phyloP scores from a whole-genome alignment of 2,888 invertebrate genomes.

The Apantesis nais region DNA sequence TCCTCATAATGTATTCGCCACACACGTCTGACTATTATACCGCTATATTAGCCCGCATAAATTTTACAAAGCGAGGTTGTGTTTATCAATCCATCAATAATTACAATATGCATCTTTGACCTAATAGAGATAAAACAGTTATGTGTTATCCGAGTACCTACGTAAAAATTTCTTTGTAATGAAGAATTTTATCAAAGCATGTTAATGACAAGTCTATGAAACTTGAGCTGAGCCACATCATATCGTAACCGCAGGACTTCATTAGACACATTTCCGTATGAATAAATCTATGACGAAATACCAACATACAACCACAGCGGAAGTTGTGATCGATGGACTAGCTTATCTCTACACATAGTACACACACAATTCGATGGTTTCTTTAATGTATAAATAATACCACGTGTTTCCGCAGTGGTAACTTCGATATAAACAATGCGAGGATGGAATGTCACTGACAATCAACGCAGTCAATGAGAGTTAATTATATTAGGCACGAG shows the following conservation, averaged over 20 bases:
- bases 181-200: conserved; percentile 37
- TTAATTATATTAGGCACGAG: conserved; percentile 70
- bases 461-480: conserved; percentile 68
- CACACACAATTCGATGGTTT: conserved; percentile 40
- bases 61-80: conserved; percentile 64
- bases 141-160: conserved; percentile 24
- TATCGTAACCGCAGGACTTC: conserved; percentile 54
- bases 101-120: conserved; percentile 55
- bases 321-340: conserved; percentile 48
- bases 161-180: conserved; percentile 27
- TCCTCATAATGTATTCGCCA: conserved; percentile 58
- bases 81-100: conserved; percentile 55
- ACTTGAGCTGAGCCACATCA: conserved; percentile 48
- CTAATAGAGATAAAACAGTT: conserved; percentile 41
- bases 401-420: conserved; percentile 60
- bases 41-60: conserved; percentile 70
- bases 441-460: conserved; percentile 53
- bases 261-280: conserved; percentile 66
- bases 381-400: conserved; percentile 44
- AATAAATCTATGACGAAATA: conserved; percentile 60
- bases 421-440: conserved; percentile 61
- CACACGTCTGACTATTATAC: conserved; percentile 68
- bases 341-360: conserved; percentile 43
- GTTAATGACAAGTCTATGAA: conserved; percentile 47
- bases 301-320: conserved; percentile 46